Conservation (phyloP, 2,888 invertebrate species). For the Himalopsyche japonica region DNA sequence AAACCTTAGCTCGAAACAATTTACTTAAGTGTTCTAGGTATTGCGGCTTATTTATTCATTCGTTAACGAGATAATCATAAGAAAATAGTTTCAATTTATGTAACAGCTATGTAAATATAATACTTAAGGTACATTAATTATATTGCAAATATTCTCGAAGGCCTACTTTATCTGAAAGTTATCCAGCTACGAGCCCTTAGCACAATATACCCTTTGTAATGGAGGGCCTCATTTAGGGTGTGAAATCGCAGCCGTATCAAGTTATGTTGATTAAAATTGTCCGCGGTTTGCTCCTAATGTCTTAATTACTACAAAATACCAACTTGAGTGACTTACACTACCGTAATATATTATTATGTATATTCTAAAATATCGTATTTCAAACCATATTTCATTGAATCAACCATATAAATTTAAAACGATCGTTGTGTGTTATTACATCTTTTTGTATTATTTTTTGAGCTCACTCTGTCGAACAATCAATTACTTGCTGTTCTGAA, state of each 20-base stretch:
- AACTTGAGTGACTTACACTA: neutral
- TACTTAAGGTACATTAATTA: neutral
- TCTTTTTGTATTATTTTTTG: too few relatives aligned
- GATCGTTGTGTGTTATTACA: too few relatives aligned
- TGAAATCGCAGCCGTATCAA: neutral
- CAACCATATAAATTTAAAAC: too few relatives aligned
- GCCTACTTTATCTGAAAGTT: neutral
- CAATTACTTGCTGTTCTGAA: too few relatives aligned
- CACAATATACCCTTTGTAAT: neutral
- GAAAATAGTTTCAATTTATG: neutral
- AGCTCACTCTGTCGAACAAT: too few relatives aligned
- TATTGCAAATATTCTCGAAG: neutral
- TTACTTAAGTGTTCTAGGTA: too few relatives aligned
- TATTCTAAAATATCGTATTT: neutral
- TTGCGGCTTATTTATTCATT: too few relatives aligned
- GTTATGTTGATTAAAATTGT: slow-evolving; percentile 5
- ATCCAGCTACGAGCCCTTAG: neutral
- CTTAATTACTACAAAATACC: neutral
- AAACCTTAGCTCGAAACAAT: too few relatives aligned
- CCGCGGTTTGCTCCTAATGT: neutral
- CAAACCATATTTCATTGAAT: too few relatives aligned
- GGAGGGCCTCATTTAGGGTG: neutral
- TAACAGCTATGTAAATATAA: neutral
- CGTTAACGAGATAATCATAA: too few relatives aligned
- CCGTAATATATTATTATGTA: neutral